Conservation (phyloP, 2,797 vertebrate genomes). For the Pelodytes ibericus region DNA sequence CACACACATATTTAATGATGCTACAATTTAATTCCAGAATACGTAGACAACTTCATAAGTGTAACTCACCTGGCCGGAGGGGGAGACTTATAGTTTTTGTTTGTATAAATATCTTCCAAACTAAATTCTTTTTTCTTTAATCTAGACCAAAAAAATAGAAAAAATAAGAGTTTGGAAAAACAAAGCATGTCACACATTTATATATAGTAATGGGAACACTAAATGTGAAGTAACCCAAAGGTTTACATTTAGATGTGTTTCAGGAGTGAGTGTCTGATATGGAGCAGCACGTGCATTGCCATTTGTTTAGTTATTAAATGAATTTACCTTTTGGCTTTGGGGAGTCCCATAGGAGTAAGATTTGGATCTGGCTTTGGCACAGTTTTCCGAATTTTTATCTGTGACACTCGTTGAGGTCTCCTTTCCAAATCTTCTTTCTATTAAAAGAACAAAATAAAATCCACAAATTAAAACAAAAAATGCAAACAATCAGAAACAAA, state of each 20-base stretch:
- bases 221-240: no score
- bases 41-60: no score
- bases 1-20: no score
- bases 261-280: no score
- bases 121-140: slow-evolving; percentile 96
- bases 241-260: neutral
- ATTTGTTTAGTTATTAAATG: no score
- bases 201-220: no score
- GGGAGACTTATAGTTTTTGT: slow-evolving; percentile 95
- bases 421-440: slow-evolving; percentile 68
- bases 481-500: no score
- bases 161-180: no score
- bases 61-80: slow-evolving; percentile 85
- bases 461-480: no score
- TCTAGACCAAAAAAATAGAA: slow-evolving; percentile 68
- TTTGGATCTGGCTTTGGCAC: slow-evolving; percentile 85
- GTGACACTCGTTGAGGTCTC: slow-evolving; percentile 87
- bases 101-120: slow-evolving; percentile 97
- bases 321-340: slow-evolving; percentile 88
- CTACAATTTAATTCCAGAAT: no score
- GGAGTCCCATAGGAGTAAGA: slow-evolving; percentile 95
- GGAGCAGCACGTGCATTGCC: no score
- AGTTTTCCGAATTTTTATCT: slow-evolving; percentile 90
- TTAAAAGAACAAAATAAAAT: neutral
- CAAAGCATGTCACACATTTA: no score